phyloP scores from a whole-genome alignment of 1,140 invertebrate genomes.

The Chlorops oryzae region DNA sequence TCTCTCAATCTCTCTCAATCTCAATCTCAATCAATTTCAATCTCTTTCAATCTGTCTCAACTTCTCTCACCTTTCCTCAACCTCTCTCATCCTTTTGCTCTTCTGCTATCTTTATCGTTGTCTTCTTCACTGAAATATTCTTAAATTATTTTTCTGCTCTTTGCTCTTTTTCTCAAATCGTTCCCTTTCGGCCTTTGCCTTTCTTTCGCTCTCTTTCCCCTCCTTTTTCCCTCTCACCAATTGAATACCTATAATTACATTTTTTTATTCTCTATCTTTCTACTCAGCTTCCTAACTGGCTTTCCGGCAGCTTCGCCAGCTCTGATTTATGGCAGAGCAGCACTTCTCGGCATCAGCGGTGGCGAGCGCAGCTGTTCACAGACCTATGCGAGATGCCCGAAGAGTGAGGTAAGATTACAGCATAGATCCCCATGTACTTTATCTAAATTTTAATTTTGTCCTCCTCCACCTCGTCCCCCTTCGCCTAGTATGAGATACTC shows the following conservation, averaged over 20 bases:
- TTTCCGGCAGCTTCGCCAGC: slow-evolving; percentile 55
- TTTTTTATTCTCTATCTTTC: slow-evolving; percentile 23
- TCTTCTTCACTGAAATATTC: too few species aligned
- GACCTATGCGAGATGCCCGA: slow-evolving; percentile 67
- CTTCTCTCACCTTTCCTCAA: too few species aligned
- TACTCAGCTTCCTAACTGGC: slow-evolving; percentile 50
- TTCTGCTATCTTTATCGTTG: too few species aligned
- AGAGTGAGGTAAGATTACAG: slow-evolving; percentile 54
- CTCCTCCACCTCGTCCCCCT: neutral
- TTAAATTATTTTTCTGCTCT: too few species aligned
- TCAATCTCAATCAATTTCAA: neutral
- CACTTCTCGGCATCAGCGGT: slow-evolving; percentile 62
- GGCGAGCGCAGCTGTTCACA: slow-evolving; percentile 57
- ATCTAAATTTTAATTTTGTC: neutral
- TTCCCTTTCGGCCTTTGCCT: too few species aligned
- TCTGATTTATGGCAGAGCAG: slow-evolving; percentile 64
- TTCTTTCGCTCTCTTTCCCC: too few species aligned
- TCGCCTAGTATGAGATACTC: slow-evolving; percentile 57
- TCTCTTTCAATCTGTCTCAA: too few species aligned
- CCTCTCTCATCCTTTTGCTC: too few species aligned
- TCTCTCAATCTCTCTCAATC: too few species aligned
- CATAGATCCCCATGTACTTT: neutral
- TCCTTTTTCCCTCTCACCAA: too few species aligned
- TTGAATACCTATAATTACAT: too few species aligned
- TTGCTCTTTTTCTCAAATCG: too few species aligned